Evolutionary conservation across 1,140 invertebrate species (phyloP).

Genomic region (Drosophila hydei): DNA sequence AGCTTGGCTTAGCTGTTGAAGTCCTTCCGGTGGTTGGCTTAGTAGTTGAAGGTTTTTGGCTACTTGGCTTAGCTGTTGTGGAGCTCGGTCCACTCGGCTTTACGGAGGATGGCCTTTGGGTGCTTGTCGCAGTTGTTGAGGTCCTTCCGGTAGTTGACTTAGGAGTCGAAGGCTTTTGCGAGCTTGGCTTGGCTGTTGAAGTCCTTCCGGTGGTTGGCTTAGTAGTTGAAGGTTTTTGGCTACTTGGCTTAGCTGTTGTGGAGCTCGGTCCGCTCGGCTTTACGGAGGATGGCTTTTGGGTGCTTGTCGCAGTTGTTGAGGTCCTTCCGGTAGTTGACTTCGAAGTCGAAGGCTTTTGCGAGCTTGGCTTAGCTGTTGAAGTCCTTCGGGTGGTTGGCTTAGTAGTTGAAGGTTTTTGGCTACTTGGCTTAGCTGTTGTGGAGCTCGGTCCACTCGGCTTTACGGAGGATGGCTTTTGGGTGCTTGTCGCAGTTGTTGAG

Average conservation of each 20-base stretch:
- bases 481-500: background rate
- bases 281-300: background rate
- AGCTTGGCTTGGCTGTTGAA: no score
- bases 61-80: no score
- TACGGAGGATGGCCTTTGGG: background rate
- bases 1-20: background rate
- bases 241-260: background rate
- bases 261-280: background rate
- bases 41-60: background rate
- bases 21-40: background rate
- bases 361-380: conserved; percentile 1
- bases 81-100: no score
- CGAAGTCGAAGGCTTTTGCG: background rate
- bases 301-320: background rate
- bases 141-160: background rate
- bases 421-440: no score
- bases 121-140: background rate
- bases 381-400: conserved; percentile 1
- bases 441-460: no score
- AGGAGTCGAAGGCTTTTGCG: no score
- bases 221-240: background rate
- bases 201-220: no score
- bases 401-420: background rate
- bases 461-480: background rate
- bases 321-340: background rate